These are phyloP conservation scores for Meloidogyne hapla DNA, from an alignment of 1,140 invertebrate species.

Conservation along the genomic window DNA sequence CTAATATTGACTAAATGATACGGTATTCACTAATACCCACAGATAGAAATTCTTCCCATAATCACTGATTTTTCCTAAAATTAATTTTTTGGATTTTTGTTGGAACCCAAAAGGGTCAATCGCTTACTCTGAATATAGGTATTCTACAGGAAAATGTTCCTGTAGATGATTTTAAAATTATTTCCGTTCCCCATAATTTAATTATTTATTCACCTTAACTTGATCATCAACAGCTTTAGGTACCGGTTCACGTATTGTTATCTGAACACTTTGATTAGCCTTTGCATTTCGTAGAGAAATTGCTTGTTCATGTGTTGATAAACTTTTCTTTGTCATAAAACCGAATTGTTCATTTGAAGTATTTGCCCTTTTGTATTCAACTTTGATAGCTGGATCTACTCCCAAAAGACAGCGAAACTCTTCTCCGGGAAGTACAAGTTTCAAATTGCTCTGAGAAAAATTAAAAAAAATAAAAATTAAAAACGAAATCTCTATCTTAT, in stretches of 20 bases:
- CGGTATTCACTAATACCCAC: too few species aligned
- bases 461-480: conserved; percentile 14
- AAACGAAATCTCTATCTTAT: too few species aligned
- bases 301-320: conserved; percentile 59
- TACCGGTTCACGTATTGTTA: conserved; percentile 64
- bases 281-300: conserved; percentile 65
- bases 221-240: conserved; percentile 65
- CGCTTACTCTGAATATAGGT: too few species aligned
- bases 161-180: too few species aligned
- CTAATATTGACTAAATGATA: too few species aligned
- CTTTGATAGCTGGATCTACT: conserved; percentile 64
- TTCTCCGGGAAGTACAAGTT: conserved; percentile 65
- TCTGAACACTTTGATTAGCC: conserved; percentile 54
- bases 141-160: too few species aligned
- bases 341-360: conserved; percentile 52
- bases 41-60: too few species aligned
- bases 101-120: too few species aligned
- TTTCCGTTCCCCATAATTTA: not conserved
- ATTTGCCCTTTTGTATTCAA: conserved; percentile 65
- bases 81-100: too few species aligned
- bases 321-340: conserved; percentile 53
- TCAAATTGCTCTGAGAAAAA: conserved; percentile 57
- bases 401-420: conserved; percentile 66
- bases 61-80: too few species aligned
- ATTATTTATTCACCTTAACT: conserved; percentile 63